Base-by-base conservation (phyloP, 2,113 vertebrate species). In the Phaethon lepturus region DNA sequence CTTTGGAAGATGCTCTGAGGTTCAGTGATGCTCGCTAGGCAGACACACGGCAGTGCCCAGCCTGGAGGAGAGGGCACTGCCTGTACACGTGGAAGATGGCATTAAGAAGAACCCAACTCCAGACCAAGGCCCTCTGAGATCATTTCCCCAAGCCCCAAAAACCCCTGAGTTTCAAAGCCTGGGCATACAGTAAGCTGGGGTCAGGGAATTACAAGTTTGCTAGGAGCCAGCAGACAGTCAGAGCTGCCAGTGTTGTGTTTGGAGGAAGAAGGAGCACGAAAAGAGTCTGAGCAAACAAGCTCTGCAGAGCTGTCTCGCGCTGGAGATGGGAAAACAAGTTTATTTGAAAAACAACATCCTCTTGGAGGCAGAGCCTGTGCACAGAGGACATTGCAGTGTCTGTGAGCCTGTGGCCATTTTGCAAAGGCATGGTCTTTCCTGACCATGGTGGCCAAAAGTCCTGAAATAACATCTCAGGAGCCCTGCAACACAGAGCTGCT, bases 161-260 rank as follows among this genome's bases (percentile, higher is more conserved):
- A 88, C 20, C 2, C 17, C 58, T 38, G 44, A 52, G 71, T 93
- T 91, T 93, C 88, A 86, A 88, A 88, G 87, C 75, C 74, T 92
- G 86, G 35, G 20, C 56, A 78, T 67, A 60, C n/a, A 60, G 23
- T 42, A 42, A 86, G 23, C 53, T 20, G 56, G 22, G 80, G 83
- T 89, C 59, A 94, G 79, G 44, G 84, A 91, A 90, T 93, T 78
- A 67, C 35, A 4, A 19, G 38, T 71, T 95, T 88, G 47, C 77
- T 84, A 64, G 90, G 75, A 90, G 90, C 94, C 94, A 97, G 93
- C 88, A 95, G 97, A 95, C 94, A 86, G 87, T 2, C 60, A 25
- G 90, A 93, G 75, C 86, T 96, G 91, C 88, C 74, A 74, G 89
- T 97, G 97, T 97, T 97, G 86, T 96, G 72, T 73, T 97, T 98